Evolutionary conservation across 2,888 invertebrate genomes (phyloP).

Genomic region (Phasia obesa): DNA sequence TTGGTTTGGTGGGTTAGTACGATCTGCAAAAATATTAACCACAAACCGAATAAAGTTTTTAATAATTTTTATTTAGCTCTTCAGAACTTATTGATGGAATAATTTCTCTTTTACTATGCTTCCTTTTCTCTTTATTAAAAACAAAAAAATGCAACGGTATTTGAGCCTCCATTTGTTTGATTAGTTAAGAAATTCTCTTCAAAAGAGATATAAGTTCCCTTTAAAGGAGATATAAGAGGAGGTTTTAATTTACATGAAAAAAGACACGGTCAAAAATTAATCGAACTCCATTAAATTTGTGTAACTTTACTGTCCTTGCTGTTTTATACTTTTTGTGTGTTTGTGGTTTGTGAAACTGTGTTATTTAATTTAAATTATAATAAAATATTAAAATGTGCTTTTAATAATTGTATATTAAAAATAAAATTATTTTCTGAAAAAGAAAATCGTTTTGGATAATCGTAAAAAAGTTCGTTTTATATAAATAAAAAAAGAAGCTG

Average conservation of each 20-base stretch:
- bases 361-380: slow-evolving; percentile 8
- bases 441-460: slow-evolving; percentile 41
- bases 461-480: slow-evolving; percentile 16
- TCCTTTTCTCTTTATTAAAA: too few relatives aligned
- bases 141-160: too few relatives aligned
- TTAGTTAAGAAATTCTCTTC: not conserved
- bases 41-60: too few relatives aligned
- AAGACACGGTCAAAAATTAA: not conserved
- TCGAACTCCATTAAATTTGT: not conserved
- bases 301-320: slow-evolving; percentile 53
- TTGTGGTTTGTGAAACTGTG: slow-evolving; percentile 47
- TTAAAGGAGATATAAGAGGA: slow-evolving; percentile 11
- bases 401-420: slow-evolving; percentile 4
- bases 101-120: too few relatives aligned
- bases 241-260: slow-evolving; percentile 17
- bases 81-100: too few relatives aligned
- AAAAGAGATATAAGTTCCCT: slow-evolving; percentile 8
- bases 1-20: too few relatives aligned
- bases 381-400: slow-evolving; percentile 12
- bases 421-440: slow-evolving; percentile 2
- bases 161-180: too few relatives aligned
- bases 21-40: too few relatives aligned
- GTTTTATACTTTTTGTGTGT: slow-evolving; percentile 50
- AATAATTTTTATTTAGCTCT: too few relatives aligned
- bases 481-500: not conserved